phyloP scores from a whole-genome alignment of 2,797 vertebrate species.

The Danio kyathit region DNA sequence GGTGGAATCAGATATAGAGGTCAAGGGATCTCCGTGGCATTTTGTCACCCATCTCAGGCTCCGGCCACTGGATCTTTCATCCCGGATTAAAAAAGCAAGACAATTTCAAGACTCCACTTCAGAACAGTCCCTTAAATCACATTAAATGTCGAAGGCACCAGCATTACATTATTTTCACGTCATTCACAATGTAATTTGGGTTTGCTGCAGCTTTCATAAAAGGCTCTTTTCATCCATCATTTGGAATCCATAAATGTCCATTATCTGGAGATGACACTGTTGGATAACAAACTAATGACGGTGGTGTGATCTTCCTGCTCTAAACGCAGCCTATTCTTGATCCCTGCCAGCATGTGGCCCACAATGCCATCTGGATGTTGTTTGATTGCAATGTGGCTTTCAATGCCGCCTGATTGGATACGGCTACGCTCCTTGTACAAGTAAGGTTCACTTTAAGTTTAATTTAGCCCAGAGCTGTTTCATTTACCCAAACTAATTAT shows the following conservation, averaged over 20 bases:
- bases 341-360: conserved; percentile 15
- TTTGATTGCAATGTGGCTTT: conserved; percentile 23
- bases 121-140: conserved; percentile 13
- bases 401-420: conserved; percentile 3
- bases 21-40: conserved; percentile 43
- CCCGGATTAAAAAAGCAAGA: conserved; percentile 19
- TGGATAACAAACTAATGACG: conserved; percentile 37
- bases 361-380: conserved; percentile 34
- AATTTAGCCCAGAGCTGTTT: conserved; percentile 16
- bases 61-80: conserved; percentile 28
- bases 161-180: conserved; percentile 74
- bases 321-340: neutral
- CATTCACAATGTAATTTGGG: conserved; percentile 69
- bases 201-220: conserved; percentile 17
- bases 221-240: conserved; percentile 39
- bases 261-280: conserved; percentile 27
- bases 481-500: conserved; percentile 7
- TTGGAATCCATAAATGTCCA: conserved; percentile 34
- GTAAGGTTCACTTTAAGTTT: conserved; percentile 9
- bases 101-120: conserved; percentile 22
- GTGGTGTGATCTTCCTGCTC: conserved; percentile 31
- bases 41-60: conserved; percentile 67
- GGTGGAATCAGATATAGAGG: conserved; percentile 92
- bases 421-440: neutral
- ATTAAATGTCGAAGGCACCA: conserved; percentile 24